Evolutionary conservation across 2,797 vertebrate species (phyloP), one percentile per base, ranked within the genome.

Genomic region (Mormyrops attenuatus): DNA sequence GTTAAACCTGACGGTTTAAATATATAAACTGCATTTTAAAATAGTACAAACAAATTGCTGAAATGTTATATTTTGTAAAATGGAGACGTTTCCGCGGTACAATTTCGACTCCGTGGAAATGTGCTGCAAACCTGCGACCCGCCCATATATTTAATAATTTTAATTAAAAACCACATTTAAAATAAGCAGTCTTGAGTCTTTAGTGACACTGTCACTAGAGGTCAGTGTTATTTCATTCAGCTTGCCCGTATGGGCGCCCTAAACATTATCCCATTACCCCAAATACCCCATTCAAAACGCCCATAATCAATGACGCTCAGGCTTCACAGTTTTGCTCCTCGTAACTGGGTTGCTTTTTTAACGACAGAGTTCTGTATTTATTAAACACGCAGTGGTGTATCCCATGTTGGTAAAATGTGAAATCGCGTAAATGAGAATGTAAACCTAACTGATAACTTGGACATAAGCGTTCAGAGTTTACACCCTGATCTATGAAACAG

Each of bases 181-280:
- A 38, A 53, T 17, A 20, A 20, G 22, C 15, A 53, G 5, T 38
- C 20, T 3, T 13, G 22, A 15, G 26, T 38, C 17, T 34, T 55
- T 38, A 52, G 30, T 53, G 50, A 50, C 47, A 30, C 69, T 22
- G 85, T 89, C 90, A 90, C 89, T 91, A 91, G 90, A 90, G 89
- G 90, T 91, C 90, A 90, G 88, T 88, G 84, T 89, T 85, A 53
- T 49, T 87, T 87, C 53, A 60, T 80, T 7, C 41, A 63, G 80
- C 47, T 66, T 85, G 3, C 50, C 82, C 38, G 44, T 50, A 50
- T 22, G 47, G n/a, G 82, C 47, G 82, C 7, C n/a, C 26, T 44
- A 85, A 85, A 22, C 20, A 50, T 44, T n/a, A 38, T 13, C 30
- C 69, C 26, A 30, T 41, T 77, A 80, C 73, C 73, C 73, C 38